Evolutionary conservation across 2,888 invertebrate genomes (phyloP).

Genomic region (Crocallis elinguaria): DNA sequence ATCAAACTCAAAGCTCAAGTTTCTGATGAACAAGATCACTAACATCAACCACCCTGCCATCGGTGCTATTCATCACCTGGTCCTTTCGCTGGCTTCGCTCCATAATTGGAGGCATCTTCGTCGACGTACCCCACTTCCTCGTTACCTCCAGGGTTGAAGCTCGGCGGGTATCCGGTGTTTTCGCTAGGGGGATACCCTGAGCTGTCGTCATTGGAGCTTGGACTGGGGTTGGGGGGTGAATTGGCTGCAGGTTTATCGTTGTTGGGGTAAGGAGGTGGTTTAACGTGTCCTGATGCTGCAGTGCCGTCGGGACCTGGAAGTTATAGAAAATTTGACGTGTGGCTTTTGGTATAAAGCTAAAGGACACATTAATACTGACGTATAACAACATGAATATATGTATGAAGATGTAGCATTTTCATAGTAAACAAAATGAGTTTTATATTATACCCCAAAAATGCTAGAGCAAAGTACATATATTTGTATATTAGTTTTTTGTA

Average conservation of each 20-base stretch:
- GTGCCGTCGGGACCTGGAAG: slow-evolving; percentile 79
- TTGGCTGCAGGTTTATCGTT: slow-evolving; percentile 53
- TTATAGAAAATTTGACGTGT: slow-evolving; percentile 2
- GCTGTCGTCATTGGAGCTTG: slow-evolving; percentile 37
- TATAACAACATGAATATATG: too few relatives aligned
- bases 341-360: neutral
- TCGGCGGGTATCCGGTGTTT: slow-evolving; percentile 32
- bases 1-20: slow-evolving; percentile 12
- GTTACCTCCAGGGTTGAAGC: slow-evolving; percentile 40
- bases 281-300: slow-evolving; percentile 85
- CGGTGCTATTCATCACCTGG: slow-evolving; percentile 80
- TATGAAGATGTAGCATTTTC: too few relatives aligned
- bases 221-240: slow-evolving; percentile 43
- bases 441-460: too few relatives aligned
- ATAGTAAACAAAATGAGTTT: too few relatives aligned
- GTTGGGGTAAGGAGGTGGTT: slow-evolving; percentile 76
- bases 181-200: slow-evolving; percentile 33
- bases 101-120: slow-evolving; percentile 63
- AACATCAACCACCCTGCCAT: slow-evolving; percentile 67
- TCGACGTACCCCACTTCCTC: slow-evolving; percentile 60
- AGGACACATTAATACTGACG: too few relatives aligned
- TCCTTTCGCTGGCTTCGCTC: slow-evolving; percentile 72
- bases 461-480: too few relatives aligned
- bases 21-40: slow-evolving; percentile 67
- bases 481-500: too few relatives aligned